Percentiles rank a stretch among this genome's conserved stretches.
These are phyloP conservation scores for Charanyca ferruginea DNA, from an alignment of 2,888 invertebrate genomes.

Conservation along the genomic window DNA sequence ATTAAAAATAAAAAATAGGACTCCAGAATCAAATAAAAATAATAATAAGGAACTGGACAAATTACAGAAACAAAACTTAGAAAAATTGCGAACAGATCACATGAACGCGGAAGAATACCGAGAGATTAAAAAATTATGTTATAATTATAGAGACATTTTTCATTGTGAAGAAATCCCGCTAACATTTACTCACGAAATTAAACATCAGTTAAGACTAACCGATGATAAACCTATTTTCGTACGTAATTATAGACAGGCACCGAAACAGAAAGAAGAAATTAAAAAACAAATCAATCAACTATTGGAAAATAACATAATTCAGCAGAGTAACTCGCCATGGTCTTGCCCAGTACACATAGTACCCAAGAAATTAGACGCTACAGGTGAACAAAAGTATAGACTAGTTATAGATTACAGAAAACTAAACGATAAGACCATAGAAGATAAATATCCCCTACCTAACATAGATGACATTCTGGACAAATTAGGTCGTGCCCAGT, in stretches of 20 bases:
- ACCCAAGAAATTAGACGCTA: conserved; percentile 41
- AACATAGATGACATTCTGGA: conserved; percentile 12
- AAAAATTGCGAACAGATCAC: conserved; percentile 48
- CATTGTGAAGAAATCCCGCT: conserved; percentile 67
- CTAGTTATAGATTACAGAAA: conserved; percentile 6
- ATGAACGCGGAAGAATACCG: no score
- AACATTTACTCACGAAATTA: conserved; percentile 66
- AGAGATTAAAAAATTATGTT: conserved; percentile 63
- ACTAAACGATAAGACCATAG: not conserved
- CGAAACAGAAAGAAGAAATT: conserved; percentile 40
- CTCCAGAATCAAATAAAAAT: conserved; percentile 61
- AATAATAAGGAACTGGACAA: conserved; percentile 8
- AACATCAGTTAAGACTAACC: conserved; percentile 70
- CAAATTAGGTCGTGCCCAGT: not conserved
- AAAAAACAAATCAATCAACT: conserved; percentile 29
- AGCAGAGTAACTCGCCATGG: conserved; percentile 28
- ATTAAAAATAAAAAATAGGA: no score
- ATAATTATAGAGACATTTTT: conserved; percentile 69
- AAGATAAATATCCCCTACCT: not conserved
- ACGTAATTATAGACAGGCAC: conserved; percentile 38
- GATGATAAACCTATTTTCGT: conserved; percentile 59
- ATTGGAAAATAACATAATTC: conserved; percentile 28
- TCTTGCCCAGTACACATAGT: conserved; percentile 17
- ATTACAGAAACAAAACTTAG: conserved; percentile 44
- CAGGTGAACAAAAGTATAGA: conserved; percentile 25